Evolutionary conservation across 2,888 invertebrate genomes (phyloP).

Genomic region (Argyresthia goedartella): DNA sequence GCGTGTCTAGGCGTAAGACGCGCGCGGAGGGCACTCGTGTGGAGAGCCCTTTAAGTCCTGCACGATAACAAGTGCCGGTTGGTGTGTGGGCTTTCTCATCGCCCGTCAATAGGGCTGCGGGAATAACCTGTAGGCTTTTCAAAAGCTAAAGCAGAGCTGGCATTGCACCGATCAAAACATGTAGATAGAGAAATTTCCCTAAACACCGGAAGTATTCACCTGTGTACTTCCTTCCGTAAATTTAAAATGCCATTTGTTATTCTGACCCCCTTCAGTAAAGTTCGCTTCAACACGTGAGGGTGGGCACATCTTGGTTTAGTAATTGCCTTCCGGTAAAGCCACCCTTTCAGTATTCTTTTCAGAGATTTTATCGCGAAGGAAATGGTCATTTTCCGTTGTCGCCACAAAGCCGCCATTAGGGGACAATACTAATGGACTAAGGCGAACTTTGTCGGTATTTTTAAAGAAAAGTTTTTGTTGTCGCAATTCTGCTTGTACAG

Average conservation of each 20-base stretch:
- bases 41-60: background rate
- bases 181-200: background rate
- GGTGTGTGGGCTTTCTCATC: background rate
- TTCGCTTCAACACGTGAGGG: background rate
- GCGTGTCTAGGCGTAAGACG: slow-evolving; percentile 18
- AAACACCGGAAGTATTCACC: slow-evolving; percentile 6
- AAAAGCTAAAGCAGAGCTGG: too few relatives aligned
- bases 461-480: slow-evolving; percentile 1
- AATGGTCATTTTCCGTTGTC: slow-evolving; percentile 69
- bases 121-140: too few relatives aligned
- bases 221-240: slow-evolving; percentile 23
- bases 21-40: background rate
- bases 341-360: slow-evolving; percentile 60
- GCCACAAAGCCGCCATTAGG: slow-evolving; percentile 50
- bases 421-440: slow-evolving; percentile 60
- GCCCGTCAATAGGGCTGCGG: background rate
- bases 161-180: background rate
- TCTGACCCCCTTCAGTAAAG: slow-evolving; percentile 9
- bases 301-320: slow-evolving; percentile 33
- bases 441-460: slow-evolving; percentile 1
- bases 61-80: background rate
- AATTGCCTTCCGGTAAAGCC: slow-evolving; percentile 40
- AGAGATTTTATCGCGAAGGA: slow-evolving; percentile 67
- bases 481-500: background rate
- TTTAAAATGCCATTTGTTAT: slow-evolving; percentile 39